These are phyloP conservation scores for Meles meles DNA, from an alignment of 2,113 vertebrate genomes.

Conservation along the genomic window DNA sequence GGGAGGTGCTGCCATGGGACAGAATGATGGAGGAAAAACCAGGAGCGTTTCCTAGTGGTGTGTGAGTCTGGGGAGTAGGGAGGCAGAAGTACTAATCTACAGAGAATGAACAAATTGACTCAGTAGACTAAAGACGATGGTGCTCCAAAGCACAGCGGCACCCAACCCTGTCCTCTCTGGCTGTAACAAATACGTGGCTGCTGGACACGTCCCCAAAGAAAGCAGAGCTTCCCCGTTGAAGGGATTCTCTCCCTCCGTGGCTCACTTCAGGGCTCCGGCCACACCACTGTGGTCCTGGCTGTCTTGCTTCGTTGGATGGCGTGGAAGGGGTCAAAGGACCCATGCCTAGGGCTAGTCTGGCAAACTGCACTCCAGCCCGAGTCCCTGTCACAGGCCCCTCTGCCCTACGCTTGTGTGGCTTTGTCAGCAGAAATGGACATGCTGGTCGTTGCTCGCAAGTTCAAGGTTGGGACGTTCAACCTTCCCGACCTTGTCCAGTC, in stretches of 20 bases:
- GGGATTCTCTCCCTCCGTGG: not conserved
- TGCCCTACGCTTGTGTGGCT: not conserved
- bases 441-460: not conserved
- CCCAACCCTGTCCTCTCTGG: not conserved
- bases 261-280: not conserved
- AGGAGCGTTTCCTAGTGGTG: not conserved
- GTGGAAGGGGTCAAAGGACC: not conserved
- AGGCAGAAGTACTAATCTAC: not conserved
- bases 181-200: fast-evolving
- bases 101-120: not conserved
- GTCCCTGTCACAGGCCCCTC: not conserved
- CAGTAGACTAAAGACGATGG: not conserved
- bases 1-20: not conserved
- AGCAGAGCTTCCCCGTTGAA: not conserved
- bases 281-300: not conserved
- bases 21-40: not conserved
- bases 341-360: not conserved
- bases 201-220: fast-evolving
- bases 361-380: not conserved
- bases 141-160: not conserved
- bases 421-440: not conserved
- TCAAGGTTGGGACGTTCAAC: not conserved
- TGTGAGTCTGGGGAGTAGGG: not conserved
- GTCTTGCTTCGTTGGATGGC: not conserved
- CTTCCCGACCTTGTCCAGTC: not conserved